A percentile compares a stretch with the other conserved stretches of the same genome.
These are phyloP conservation scores for Oreochromis mossambicus DNA, from an alignment of 2,797 vertebrate species.

Conservation along the genomic window DNA sequence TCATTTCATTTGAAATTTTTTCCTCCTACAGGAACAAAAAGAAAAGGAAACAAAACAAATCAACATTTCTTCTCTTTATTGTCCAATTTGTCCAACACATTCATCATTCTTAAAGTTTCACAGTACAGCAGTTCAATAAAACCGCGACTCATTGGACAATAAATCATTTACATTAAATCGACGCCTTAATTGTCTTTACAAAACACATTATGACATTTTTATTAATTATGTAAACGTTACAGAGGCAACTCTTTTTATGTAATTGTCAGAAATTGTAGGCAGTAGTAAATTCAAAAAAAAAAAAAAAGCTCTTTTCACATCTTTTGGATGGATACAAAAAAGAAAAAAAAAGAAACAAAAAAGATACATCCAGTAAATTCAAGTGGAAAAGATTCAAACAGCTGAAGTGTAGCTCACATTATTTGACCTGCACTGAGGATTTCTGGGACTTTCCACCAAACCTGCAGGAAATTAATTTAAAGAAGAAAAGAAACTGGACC, in stretches of 20 bases:
- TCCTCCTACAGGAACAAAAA: rapidly evolving
- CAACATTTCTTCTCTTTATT: constrained; percentile 62
- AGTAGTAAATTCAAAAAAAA: neutral
- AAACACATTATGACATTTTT: constrained; percentile 4
- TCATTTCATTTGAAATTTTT: neutral
- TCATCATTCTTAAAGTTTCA: neutral
- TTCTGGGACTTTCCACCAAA: neutral
- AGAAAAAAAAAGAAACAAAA: neutral
- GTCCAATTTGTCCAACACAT: constrained; percentile 16
- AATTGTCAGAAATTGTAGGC: neutral
- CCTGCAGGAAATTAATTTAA: neutral
- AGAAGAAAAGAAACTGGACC: neutral
- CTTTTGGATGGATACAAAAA: neutral
- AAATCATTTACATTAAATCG: neutral
- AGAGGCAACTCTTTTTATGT: neutral
- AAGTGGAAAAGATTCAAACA: neutral
- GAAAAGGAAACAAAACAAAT: neutral
- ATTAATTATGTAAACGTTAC: constrained; percentile 3
- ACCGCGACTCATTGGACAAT: neutral
- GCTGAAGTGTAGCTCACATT: neutral
- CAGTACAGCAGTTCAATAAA: constrained; percentile 2
- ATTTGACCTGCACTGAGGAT: neutral
- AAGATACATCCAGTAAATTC: neutral
- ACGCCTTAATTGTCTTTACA: neutral
- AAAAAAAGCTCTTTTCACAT: constrained; percentile 31